These are phyloP conservation scores for Gambusia holbrooki DNA, from an alignment of 2,113 vertebrate genomes.

Conservation along the genomic window DNA sequence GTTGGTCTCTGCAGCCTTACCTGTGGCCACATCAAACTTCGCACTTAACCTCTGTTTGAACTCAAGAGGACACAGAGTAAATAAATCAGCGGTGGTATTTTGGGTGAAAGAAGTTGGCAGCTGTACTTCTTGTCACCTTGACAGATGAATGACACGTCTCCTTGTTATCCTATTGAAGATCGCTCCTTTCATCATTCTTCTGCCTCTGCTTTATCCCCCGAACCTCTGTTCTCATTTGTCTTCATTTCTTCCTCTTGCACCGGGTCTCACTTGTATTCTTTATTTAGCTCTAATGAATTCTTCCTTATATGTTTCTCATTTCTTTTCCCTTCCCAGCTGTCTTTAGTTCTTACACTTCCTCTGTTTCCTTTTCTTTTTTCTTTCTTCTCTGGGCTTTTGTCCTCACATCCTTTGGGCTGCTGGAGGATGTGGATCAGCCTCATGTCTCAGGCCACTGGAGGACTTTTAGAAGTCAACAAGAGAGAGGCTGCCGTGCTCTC, in stretches of 20 bases:
- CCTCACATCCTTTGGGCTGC: slow-evolving; percentile 48
- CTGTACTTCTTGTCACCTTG: slow-evolving; percentile 69
- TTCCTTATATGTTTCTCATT: slow-evolving; percentile 24
- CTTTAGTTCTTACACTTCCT: slow-evolving; percentile 8
- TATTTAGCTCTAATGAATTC: slow-evolving; percentile 40
- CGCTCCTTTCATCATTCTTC: slow-evolving; percentile 47
- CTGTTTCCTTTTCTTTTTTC: slow-evolving; percentile 5
- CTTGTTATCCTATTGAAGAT: slow-evolving; percentile 54
- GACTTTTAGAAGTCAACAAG: slow-evolving; percentile 77
- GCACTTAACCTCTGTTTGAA: slow-evolving; percentile 53
- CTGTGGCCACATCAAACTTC: slow-evolving; percentile 22
- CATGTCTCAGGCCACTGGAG: slow-evolving; percentile 62
- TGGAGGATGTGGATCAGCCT: slow-evolving; percentile 41
- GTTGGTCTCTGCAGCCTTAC: slow-evolving; percentile 7
- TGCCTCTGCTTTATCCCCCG: slow-evolving; percentile 27
- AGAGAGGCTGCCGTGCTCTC: slow-evolving; percentile 55
- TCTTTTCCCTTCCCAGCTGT: slow-evolving; percentile 8
- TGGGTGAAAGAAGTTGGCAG: slow-evolving; percentile 48
- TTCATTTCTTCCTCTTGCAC: slow-evolving; percentile 36
- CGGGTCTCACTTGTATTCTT: slow-evolving; percentile 30
- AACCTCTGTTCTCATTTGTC: slow-evolving; percentile 45
- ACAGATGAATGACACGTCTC: slow-evolving; percentile 63
- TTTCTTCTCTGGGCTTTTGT: slow-evolving; percentile 37
- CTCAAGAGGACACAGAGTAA: slow-evolving; percentile 51
- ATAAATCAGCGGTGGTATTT: slow-evolving; percentile 42